Conservation (phyloP, 2,797 vertebrate genomes). For the Gymnocypris eckloni region DNA sequence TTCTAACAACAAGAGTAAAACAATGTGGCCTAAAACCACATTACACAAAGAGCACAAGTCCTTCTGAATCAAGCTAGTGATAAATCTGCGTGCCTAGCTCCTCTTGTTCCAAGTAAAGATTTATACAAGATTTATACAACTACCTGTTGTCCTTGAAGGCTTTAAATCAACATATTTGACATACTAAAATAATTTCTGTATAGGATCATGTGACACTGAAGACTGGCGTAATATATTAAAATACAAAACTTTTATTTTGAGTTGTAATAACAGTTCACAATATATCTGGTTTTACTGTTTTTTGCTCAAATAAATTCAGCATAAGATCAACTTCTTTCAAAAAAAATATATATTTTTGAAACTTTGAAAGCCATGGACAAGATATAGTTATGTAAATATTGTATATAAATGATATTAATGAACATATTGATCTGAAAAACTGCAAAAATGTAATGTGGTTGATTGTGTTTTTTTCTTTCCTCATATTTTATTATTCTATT, state of each 20-base stretch:
- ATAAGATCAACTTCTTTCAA: neutral
- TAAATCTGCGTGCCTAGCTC: neutral
- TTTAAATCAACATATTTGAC: neutral
- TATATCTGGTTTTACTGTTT: neutral
- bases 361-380: neutral
- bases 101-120: neutral
- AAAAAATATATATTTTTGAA: no score
- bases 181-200: neutral
- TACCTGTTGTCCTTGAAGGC: neutral
- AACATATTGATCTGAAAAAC: neutral
- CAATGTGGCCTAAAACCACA: constrained; percentile 26
- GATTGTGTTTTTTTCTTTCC: neutral
- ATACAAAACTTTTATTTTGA: neutral
- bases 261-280: neutral
- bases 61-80: constrained; percentile 14
- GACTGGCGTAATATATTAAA: neutral
- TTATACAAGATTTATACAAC: neutral
- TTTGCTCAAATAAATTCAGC: neutral
- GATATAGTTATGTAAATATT: neutral
- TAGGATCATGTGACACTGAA: neutral
- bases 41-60: neutral
- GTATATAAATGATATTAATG: neutral
- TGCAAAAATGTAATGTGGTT: neutral
- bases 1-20: constrained; percentile 18
- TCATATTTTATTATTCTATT: neutral